A percentile compares a stretch with the other conserved stretches of the same genome.
These are phyloP conservation scores for Nesidiocoris tenuis DNA, from an alignment of 2,888 invertebrate genomes.

Conservation along the genomic window DNA sequence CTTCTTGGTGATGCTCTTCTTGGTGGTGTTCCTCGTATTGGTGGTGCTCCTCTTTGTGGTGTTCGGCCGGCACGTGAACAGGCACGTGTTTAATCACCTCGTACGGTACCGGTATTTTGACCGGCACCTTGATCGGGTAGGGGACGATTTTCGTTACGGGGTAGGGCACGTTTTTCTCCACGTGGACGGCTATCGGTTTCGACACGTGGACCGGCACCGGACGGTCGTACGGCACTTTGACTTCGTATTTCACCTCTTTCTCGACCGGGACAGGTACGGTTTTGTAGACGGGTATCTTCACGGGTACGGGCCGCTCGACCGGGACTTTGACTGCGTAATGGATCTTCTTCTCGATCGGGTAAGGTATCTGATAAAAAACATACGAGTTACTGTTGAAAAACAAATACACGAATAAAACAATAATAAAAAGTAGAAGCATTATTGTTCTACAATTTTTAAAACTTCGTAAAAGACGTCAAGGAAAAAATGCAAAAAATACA, in stretches of 20 bases:
- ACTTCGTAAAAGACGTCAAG: no score
- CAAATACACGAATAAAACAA: no score
- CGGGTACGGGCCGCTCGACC: slow-evolving; percentile 68
- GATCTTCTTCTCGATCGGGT: slow-evolving; percentile 68
- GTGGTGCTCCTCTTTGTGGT: slow-evolving; percentile 14
- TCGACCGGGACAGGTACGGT: slow-evolving; percentile 64
- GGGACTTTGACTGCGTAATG: slow-evolving; percentile 68
- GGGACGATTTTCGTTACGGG: slow-evolving; percentile 58
- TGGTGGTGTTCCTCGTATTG: slow-evolving; percentile 12
- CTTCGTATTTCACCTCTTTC: slow-evolving; percentile 68
- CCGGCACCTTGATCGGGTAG: slow-evolving; percentile 60
- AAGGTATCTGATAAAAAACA: slow-evolving; percentile 53
- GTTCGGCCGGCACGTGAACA: slow-evolving; percentile 40
- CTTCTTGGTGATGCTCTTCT: background rate
- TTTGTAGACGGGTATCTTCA: slow-evolving; percentile 65
- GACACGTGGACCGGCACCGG: slow-evolving; percentile 69
- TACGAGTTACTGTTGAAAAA: no score
- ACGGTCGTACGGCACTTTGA: slow-evolving; percentile 69
- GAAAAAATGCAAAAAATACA: no score
- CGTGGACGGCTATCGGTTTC: slow-evolving; percentile 59
- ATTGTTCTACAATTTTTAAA: no score
- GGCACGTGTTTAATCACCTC: slow-evolving; percentile 45
- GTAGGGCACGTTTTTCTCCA: slow-evolving; percentile 54
- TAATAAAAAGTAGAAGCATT: no score
- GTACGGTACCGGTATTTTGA: slow-evolving; percentile 48